Evolutionary conservation across 2,888 invertebrate species (phyloP), one percentile per base, ranked within the genome.

Genomic region (Epistrophe grossulariae): DNA sequence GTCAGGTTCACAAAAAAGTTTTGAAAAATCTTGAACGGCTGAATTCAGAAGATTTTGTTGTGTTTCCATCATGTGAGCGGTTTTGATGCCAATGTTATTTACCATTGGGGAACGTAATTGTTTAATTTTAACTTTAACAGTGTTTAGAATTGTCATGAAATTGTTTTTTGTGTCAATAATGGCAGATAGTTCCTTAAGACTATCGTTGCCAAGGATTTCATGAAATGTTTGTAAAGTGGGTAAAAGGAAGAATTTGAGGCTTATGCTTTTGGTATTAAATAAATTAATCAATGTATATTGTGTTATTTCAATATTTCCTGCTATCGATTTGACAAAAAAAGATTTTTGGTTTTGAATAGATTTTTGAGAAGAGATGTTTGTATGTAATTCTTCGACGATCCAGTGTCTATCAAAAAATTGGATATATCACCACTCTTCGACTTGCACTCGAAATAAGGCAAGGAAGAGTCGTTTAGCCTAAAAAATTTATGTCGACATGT

Each of bases 401-500:
- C 77, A 17, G 68, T 77, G 17, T 62, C 74, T 8, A 74, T 45
- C 11, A 59, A 19, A n/a, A 59, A 59, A 52, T 62, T 62, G 7
- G 38, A 50, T 38, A 62, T 74, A 15, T 74, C n/a, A 15, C 38
- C 40, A 50, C 52, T 66, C 52, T 66, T 57, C 57, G 62, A 43
- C 31, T 17, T 52, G 24, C 43, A 52, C 19, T 72, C 55, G n/a
- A 66, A 79, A 38, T 66, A 79, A 24, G 72, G 64, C 40, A 73
- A 57, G 48, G 66, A 66, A 57, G 59, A 73, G 48, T 40, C 43
- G 38, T 64, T 48, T 48, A 48, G 48, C 48, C 48, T 48, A 48
- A 48, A 48, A 48, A 17, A 17, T 17, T n/a, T 17, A 48, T 48
- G 17, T 19, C 48, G 10, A 10, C 9, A 48, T 48, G 48, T 48